Percentiles rank a stretch among this genome's conserved stretches.
Conservation (phyloP, 2,888 invertebrate genomes). For the Melanophora roralis region DNA sequence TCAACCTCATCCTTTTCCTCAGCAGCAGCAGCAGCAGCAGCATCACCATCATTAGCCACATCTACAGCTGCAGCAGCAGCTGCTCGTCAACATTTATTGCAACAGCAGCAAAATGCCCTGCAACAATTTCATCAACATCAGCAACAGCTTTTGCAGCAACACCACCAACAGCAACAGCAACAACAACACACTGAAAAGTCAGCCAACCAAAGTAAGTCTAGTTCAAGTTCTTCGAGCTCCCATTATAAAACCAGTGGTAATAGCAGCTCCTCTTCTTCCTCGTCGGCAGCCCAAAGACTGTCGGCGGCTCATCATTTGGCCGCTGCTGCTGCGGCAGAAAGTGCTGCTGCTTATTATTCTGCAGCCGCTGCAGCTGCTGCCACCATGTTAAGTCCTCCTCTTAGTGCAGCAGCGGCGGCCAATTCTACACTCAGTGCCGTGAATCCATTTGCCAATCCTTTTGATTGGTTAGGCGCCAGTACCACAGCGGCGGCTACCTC, state of each 20-base stretch:
- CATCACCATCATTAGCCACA: constrained; percentile 67
- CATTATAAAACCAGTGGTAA: constrained; percentile 48
- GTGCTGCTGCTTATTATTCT: constrained; percentile 70
- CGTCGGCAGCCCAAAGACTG: constrained; percentile 43
- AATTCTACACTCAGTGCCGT: constrained; percentile 67
- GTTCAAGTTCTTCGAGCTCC: constrained; percentile 16
- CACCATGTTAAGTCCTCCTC: constrained; percentile 75
- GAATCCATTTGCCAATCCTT: constrained; percentile 66
- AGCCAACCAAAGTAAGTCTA: constrained; percentile 54
- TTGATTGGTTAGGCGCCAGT: constrained; percentile 66
- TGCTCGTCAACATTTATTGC: constrained; percentile 50
- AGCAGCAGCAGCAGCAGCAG: too few relatives aligned
- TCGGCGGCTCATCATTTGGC: constrained; percentile 72
- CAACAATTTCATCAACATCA: constrained; percentile 65
- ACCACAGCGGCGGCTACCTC: constrained; percentile 34
- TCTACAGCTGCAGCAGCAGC: constrained; percentile 61
- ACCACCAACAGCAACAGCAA: constrained; percentile 62
- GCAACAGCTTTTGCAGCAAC: constrained; percentile 63
- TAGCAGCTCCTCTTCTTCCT: constrained; percentile 22
- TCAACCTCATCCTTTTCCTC: constrained; percentile 48
- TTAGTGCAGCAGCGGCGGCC: constrained; percentile 66
- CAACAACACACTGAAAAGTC: constrained; percentile 60
- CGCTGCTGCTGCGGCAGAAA: constrained; percentile 73
- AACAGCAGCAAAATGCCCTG: constrained; percentile 59
- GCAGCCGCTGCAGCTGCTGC: constrained; percentile 72